phyloP scores from a whole-genome alignment of 37 sponge, comb jelly and placozoan species.

The Oopsacas minuta region DNA sequence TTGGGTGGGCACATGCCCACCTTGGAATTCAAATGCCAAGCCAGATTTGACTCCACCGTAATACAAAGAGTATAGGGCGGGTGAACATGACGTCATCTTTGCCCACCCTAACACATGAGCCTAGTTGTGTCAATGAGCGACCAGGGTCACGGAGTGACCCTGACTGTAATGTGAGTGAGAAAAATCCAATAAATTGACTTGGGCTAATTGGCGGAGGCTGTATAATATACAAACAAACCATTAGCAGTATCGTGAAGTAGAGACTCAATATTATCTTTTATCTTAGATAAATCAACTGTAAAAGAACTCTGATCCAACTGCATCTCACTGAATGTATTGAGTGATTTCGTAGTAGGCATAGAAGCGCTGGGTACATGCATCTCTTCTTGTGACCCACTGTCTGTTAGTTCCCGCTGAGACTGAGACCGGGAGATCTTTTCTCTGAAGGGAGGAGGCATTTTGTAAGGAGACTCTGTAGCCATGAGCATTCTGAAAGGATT shows the following conservation, averaged over 20 bases:
- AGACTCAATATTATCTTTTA: not conserved
- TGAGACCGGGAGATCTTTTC: constrained; percentile 4
- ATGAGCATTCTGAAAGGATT: not conserved
- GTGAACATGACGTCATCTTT: no score
- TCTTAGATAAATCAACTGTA: no score
- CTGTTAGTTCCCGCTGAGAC: not conserved
- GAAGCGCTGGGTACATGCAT: not conserved
- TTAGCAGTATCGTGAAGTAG: not conserved
- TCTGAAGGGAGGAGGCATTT: not conserved
- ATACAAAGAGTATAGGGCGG: no score
- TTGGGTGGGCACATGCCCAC: no score
- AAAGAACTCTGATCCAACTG: not conserved
- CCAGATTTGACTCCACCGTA: no score
- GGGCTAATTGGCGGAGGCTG: not conserved
- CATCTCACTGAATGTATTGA: not conserved
- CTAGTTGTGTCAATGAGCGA: no score
- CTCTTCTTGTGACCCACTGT: not conserved
- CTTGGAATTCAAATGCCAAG: no score
- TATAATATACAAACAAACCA: not conserved
- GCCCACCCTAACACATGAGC: no score
- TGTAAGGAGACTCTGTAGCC: constrained; percentile 5
- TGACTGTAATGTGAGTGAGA: no score
- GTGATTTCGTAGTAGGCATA: not conserved
- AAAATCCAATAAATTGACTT: no score
- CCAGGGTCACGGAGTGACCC: no score